phyloP scores from a whole-genome alignment of 2,113 vertebrate genomes.

The Oryzias celebensis region DNA sequence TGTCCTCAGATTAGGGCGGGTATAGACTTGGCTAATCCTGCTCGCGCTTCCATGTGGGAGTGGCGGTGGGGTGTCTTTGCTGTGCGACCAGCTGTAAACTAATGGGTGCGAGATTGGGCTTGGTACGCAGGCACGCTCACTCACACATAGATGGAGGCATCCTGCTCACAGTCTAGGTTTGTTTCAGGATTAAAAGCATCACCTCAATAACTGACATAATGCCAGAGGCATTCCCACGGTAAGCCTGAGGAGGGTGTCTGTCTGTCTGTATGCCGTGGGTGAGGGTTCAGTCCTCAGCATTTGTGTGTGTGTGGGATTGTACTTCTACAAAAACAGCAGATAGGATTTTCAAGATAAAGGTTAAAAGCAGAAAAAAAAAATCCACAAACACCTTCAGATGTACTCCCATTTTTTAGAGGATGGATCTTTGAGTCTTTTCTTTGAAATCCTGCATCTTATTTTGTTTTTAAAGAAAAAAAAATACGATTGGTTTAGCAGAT shows the following conservation, averaged over 20 bases:
- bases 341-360: conserved; percentile 21
- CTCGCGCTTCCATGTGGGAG: conserved; percentile 69
- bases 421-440: no score
- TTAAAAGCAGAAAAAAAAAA: conserved; percentile 11
- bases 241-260: conserved; percentile 43
- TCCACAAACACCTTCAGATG: neutral
- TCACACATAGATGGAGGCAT: conserved; percentile 52
- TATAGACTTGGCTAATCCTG: conserved; percentile 77
- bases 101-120: conserved; percentile 69
- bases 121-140: conserved; percentile 45
- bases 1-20: conserved; percentile 76
- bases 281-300: neutral
- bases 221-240: conserved; percentile 76
- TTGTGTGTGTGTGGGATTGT: neutral
- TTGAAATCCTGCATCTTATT: neutral
- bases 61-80: conserved; percentile 75
- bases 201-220: conserved; percentile 70
- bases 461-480: neutral
- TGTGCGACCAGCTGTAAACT: conserved; percentile 69
- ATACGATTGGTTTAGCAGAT: conserved; percentile 1
- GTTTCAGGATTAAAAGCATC: conserved; percentile 72
- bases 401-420: no score
- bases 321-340: conserved; percentile 14
- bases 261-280: conserved; percentile 1
- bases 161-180: conserved; percentile 65